Evolutionary conservation across 2,797 vertebrate genomes (phyloP), one percentile per base, ranked within the genome.

Genomic region (Sternotherus odoratus): DNA sequence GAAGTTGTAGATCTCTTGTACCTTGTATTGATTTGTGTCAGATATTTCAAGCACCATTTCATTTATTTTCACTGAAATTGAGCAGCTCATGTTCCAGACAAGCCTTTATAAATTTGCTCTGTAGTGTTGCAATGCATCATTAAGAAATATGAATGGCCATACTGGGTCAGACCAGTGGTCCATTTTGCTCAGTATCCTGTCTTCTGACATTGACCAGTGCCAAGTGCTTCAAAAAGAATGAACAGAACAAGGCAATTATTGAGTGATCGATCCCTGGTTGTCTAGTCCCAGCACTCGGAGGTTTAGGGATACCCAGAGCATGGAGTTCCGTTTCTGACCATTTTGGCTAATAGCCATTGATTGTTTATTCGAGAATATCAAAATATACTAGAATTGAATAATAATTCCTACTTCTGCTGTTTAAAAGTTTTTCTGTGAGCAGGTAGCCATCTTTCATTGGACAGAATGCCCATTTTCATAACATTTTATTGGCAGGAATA

Each of bases 371-470:
- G n/a, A 17, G 30, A 63, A 63, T 63, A 17, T n/a, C 11, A 43
- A 72, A 43, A 72, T 72, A 43, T 23, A 72, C 36, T 39, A 43
- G 36, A 72, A 39, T 26, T 12, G 23, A 43, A 26, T 21, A 23
- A 26, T 72, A 33, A 17, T 12, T 3, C 15, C 12, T 12, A 28
- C 1, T 1, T 51, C 11, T 60, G n/a, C 83, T 48, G 36, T 13
- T 49, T 74, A 12, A 54, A 16, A 36, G 87, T 30, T 26, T 56
- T 36, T 66, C 82, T 28, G 78, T 10, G 7, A 24, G 8, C 12
- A n/a, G 77, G 10, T 43, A 1, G 0, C 7, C 26, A 1, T 6
- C 48, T 60, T 3, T 4, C 19, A 49, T 46, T 9, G 28, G 36
- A 43, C 50, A 1, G 28, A 8, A 39, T 21, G 13, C 1, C n/a